phyloP scores from a whole-genome alignment of 1,140 invertebrate genomes.

The Drosophila virilis region DNA sequence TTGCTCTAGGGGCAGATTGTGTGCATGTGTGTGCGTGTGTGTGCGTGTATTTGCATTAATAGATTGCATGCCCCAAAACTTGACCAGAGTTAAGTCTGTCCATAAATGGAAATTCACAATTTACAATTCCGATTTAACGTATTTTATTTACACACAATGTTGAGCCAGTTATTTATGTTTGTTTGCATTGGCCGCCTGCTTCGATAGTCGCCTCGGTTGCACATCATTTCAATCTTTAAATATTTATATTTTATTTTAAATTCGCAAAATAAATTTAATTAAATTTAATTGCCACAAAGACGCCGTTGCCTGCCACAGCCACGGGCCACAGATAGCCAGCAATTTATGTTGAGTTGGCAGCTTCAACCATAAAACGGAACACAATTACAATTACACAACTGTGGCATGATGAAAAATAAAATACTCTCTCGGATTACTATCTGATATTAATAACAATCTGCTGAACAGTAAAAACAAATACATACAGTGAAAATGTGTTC shows the following conservation, averaged over 20 bases:
- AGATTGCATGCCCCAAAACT: constrained; percentile 55
- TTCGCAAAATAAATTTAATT: constrained; percentile 21
- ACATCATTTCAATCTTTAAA: constrained; percentile 28
- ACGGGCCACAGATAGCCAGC: too few species aligned
- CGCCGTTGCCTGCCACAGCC: too few species aligned
- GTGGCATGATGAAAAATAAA: too few species aligned
- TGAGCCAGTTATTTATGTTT: constrained; percentile 39
- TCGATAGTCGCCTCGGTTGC: constrained; percentile 2
- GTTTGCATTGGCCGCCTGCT: constrained; percentile 16
- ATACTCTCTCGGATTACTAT: too few species aligned
- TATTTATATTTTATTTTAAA: constrained; percentile 22
- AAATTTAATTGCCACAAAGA: constrained; percentile 1
- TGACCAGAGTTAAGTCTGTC: constrained; percentile 9
- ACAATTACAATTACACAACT: too few species aligned
- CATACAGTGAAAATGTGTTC: too few species aligned
- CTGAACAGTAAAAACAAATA: too few species aligned
- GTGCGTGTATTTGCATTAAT: constrained; percentile 61
- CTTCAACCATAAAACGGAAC: too few species aligned
- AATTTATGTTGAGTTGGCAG: too few species aligned
- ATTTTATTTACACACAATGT: constrained; percentile 46
- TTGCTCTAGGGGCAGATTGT: constrained; percentile 11
- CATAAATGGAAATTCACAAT: constrained; percentile 56
- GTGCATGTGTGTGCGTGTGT: not conserved
- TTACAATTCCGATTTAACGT: constrained; percentile 68
- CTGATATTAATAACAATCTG: too few species aligned